Percentiles rank a stretch among this genome's conserved stretches.
Conservation (phyloP, 2,113 vertebrate genomes). For the Passer domesticus region DNA sequence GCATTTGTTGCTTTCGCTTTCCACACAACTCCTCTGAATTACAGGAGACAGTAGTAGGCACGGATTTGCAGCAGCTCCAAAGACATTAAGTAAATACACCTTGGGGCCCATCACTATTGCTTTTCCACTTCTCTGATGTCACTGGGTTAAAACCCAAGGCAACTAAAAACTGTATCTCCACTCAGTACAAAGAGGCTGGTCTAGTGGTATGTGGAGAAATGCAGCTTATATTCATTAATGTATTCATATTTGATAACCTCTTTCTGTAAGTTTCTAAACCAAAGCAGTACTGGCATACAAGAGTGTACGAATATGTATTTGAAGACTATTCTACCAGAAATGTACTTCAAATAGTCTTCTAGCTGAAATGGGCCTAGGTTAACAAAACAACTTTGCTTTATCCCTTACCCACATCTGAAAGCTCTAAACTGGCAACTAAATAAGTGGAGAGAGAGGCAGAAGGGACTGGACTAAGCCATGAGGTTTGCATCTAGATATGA, state of each 20-base stretch:
- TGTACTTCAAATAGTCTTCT: no score
- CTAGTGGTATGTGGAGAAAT: background rate
- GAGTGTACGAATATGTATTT: background rate
- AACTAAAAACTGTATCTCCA: background rate
- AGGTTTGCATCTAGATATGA: slow-evolving; percentile 36
- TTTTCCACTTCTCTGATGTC: background rate
- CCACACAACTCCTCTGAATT: background rate
- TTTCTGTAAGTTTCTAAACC: background rate
- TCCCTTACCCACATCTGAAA: slow-evolving; percentile 7
- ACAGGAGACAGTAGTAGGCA: background rate
- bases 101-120: background rate
- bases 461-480: background rate
- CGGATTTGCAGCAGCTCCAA: background rate
- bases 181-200: background rate
- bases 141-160: background rate
- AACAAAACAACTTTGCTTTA: background rate
- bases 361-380: background rate
- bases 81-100: background rate
- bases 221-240: background rate
- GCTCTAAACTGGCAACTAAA: background rate
- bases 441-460: background rate
- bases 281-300: background rate
- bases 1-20: background rate
- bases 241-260: background rate
- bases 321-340: background rate